Base-by-base conservation (phyloP, 2,113 vertebrate genomes). In the Atherinomorus stipes region DNA sequence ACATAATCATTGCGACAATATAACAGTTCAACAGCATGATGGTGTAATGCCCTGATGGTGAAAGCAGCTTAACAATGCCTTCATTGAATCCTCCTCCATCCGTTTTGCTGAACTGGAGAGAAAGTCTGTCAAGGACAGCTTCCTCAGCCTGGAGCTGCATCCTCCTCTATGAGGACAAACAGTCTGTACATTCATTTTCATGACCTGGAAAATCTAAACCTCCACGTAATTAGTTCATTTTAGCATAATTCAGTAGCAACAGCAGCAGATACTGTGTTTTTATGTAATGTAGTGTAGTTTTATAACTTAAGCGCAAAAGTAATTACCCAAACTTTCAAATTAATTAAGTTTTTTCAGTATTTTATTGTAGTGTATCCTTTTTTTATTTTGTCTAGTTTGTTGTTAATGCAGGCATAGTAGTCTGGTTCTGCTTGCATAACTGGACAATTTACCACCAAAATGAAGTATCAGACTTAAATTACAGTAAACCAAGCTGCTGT, bases 91-190 rank as follows among this genome's bases (percentile, higher is more conserved):
- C 23, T 52, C 21, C 67, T 62, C 67, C 56, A 34, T 74, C 23
- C 65, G 78, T 80, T 47, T 83, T 84, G 57, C 59, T 72, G 61
- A 53, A 60, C 64, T 65, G 71, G 54, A 76, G 50, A 74, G 69
- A 77, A 57, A 81, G 64, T 70, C 71, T 73, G 64, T 86, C 83
- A 81, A 83, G 79, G 65, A 75, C 74, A 73, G 22, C 60, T 80
- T 78, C 44, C 19, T 51, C 54, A 65, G 67, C 68, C 57, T 0
- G 2, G 26, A 65, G 26, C 63, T 74, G 49, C 47, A 51, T 53
- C 45, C n/a, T 75, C 61, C 47, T 40, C 67, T 53, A 42, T 54
- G 28, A 62, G 53, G 62, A 69, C 34, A 59, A 23, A 28, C 4
- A 49, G 19, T 19, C n/a, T 19, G 8, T n/a, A 47, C 31, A 34